Evolutionary conservation across 35 echinoderm and acorn worm species (phyloP).

Genomic region (Heliocidaris erythrogramma): DNA sequence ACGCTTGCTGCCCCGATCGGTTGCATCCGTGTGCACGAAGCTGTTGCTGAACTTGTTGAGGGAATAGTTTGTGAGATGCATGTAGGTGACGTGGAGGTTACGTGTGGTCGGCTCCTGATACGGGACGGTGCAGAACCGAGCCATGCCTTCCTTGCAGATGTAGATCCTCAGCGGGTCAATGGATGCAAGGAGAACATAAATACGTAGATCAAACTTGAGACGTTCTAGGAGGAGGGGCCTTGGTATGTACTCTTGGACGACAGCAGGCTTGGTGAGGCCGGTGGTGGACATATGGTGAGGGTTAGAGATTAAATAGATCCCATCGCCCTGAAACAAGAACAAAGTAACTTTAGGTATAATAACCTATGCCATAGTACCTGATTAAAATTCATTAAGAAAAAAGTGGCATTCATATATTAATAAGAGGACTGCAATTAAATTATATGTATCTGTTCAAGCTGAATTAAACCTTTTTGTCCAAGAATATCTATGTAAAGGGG

Average conservation of each 20-base stretch:
- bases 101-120: constrained; percentile 72
- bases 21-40: constrained; percentile 66
- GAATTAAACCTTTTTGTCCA: too few relatives aligned
- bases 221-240: constrained; percentile 72
- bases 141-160: constrained; percentile 80
- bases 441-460: too few relatives aligned
- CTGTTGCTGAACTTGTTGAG: constrained; percentile 74
- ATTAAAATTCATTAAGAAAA: too few relatives aligned
- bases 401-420: too few relatives aligned
- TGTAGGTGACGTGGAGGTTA: constrained; percentile 75
- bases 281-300: constrained; percentile 65
- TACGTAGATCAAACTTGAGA: constrained; percentile 82
- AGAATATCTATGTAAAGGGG: too few relatives aligned
- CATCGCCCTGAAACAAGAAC: constrained; percentile 50
- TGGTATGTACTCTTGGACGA: constrained; percentile 77
- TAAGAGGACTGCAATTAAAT: too few relatives aligned
- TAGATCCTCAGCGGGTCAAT: constrained; percentile 69
- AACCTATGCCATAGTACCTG: too few relatives aligned
- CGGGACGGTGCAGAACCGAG: constrained; percentile 72
- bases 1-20: constrained; percentile 74
- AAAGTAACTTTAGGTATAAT: not conserved
- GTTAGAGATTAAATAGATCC: constrained; percentile 75
- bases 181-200: constrained; percentile 74
- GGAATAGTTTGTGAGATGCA: constrained; percentile 85
- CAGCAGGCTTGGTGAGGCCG: constrained; percentile 59